phyloP scores from a whole-genome alignment of 2,888 invertebrate species.

The Metacarcinus magister region DNA sequence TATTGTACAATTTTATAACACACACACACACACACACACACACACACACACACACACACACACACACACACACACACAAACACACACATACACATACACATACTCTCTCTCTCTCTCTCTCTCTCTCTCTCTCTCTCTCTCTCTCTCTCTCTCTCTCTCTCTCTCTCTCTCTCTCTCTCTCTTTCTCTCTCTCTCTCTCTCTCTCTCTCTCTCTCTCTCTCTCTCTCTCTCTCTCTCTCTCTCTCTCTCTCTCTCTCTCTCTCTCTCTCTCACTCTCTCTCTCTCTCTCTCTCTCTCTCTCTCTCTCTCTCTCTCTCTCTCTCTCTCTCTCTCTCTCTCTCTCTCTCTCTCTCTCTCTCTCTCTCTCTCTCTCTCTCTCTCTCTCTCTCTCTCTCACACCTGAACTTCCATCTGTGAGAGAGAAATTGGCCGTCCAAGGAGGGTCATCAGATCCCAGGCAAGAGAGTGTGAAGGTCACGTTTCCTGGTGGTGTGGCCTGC shows the following conservation, averaged over 20 bases:
- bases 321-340: slow-evolving; percentile 42
- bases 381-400: background rate
- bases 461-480: slow-evolving; percentile 51
- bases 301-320: slow-evolving; percentile 43
- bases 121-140: no score
- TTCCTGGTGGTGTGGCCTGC: slow-evolving; percentile 64
- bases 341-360: background rate
- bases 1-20: no score
- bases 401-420: background rate
- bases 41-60: no score
- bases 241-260: slow-evolving; percentile 65
- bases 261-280: slow-evolving; percentile 47
- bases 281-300: slow-evolving; percentile 35
- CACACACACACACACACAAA: no score
- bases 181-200: background rate
- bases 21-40: no score
- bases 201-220: slow-evolving; percentile 50
- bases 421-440: slow-evolving; percentile 52
- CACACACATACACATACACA: no score
- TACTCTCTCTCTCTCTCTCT: no score
- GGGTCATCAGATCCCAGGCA: slow-evolving; percentile 60
- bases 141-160: background rate
- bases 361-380: slow-evolving; percentile 37
- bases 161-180: slow-evolving; percentile 17
- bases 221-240: slow-evolving; percentile 63